Evolutionary conservation across 2,888 invertebrate species (phyloP), one percentile per base, ranked within the genome.

Genomic region (Chromoteleia sp.): DNA sequence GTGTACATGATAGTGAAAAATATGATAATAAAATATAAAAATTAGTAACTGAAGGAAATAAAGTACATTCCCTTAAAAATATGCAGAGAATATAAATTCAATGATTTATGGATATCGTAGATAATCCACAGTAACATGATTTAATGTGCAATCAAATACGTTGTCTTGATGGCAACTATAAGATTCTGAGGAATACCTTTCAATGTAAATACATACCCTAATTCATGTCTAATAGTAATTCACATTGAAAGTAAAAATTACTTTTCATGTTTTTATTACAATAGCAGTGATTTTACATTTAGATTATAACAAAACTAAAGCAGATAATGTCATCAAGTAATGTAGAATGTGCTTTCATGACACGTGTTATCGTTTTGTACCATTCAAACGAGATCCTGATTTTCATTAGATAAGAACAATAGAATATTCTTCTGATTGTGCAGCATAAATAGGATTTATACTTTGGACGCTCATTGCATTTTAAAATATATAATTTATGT

Each of bases 381-480:
- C n/a, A 33, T 33, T 33, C 33, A 54, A 14, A 6, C 33, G 15
- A 33, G 33, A 54, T 33, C 33, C 54, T 33, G 54, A 54, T 54
- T 54, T 54, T 54, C 54, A 54, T 54, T 54, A 17, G 54, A 54
- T 54, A 33, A 54, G 17, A 33, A 54, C 30, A 19, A 45, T 19
- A 19, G 0, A 0, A 17, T 45, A 19, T 1, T 3, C 19, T 45
- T 45, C 10, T 19, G 19, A 45, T n/a, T n/a, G n/a, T 45, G 33
- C 25, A 25, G 25, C 6, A 25, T 25, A n/a, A 6, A 4, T 25
- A 25, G 6, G 25, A 25, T 25, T 25, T 33, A 10, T 33, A 33
- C 33, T 10, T 33, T 6, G 6, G 6, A 25, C 2, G 25, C 6
- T 6, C 6, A 25, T 25, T 25, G n/a, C n/a, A n/a, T 25, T 25